phyloP scores from a whole-genome alignment of 2,888 invertebrate genomes.

The Dryobota labecula region DNA sequence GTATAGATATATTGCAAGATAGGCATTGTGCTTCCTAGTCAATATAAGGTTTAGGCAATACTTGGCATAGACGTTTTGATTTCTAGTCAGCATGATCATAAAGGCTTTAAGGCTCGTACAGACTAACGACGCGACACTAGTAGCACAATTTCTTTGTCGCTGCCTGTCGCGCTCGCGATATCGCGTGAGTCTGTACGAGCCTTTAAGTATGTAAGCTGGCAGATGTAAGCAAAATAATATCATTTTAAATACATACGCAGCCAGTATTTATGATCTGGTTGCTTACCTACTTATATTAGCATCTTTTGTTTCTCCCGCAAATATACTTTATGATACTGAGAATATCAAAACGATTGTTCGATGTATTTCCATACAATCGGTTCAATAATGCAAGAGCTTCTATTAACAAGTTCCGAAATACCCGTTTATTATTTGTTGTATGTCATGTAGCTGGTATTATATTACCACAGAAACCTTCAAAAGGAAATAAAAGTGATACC shows the following conservation, averaged over 20 bases:
- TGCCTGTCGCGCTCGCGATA: no score
- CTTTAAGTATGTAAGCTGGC: slow-evolving; percentile 10
- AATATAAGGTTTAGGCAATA: no score
- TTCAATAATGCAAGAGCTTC: slow-evolving; percentile 69
- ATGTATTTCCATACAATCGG: slow-evolving; percentile 68
- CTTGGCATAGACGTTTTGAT: no score
- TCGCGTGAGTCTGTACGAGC: no score
- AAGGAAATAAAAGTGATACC: slow-evolving; percentile 17
- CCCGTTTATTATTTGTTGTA: slow-evolving; percentile 59
- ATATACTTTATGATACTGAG: slow-evolving; percentile 64
- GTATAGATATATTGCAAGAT: no score
- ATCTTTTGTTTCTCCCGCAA: slow-evolving; percentile 61
- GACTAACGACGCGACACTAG: no score
- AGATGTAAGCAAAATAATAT: slow-evolving; percentile 52
- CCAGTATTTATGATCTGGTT: slow-evolving; percentile 56
- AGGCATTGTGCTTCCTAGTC: no score
- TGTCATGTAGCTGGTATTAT: slow-evolving; percentile 51
- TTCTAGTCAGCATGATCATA: no score
- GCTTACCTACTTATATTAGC: slow-evolving; percentile 56
- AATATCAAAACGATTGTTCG: slow-evolving; percentile 66
- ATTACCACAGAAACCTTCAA: slow-evolving; percentile 44
- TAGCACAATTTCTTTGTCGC: no score
- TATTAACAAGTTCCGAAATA: slow-evolving; percentile 66
- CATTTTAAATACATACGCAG: slow-evolving; percentile 46
- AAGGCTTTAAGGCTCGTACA: no score